phyloP scores from a whole-genome alignment of 2,113 vertebrate genomes.

The Aegithalos caudatus region DNA sequence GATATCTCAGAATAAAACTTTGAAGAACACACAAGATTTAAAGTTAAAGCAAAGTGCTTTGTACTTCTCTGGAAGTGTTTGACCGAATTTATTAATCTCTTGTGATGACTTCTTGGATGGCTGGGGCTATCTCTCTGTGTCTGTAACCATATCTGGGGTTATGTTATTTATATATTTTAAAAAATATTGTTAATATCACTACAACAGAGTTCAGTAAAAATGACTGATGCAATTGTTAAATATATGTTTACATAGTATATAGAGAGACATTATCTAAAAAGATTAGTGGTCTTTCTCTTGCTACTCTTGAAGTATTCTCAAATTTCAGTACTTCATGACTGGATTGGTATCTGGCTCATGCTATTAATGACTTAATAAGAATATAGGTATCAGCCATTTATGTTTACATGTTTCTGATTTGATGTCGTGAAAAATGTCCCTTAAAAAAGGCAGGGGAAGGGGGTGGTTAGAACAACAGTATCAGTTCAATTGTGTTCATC shows the following conservation, averaged over 20 bases:
- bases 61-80: background rate
- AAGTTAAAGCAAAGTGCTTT: background rate
- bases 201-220: background rate
- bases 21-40: background rate
- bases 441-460: rapidly evolving
- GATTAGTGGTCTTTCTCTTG: background rate
- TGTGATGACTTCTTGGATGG: background rate
- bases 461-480: background rate
- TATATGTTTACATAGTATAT: background rate
- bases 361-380: background rate
- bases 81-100: background rate
- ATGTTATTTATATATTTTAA: background rate
- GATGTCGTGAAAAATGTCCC: background rate
- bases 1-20: background rate
- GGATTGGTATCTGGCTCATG: background rate
- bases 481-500: rapidly evolving
- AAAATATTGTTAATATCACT: background rate
- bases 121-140: background rate
- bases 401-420: background rate
- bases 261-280: background rate
- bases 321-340: background rate
- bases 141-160: background rate
- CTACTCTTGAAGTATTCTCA: background rate
- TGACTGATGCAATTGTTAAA: background rate
- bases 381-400: background rate